Base-by-base conservation (phyloP, 2,797 vertebrate genomes). In the Spatula clypeata region DNA sequence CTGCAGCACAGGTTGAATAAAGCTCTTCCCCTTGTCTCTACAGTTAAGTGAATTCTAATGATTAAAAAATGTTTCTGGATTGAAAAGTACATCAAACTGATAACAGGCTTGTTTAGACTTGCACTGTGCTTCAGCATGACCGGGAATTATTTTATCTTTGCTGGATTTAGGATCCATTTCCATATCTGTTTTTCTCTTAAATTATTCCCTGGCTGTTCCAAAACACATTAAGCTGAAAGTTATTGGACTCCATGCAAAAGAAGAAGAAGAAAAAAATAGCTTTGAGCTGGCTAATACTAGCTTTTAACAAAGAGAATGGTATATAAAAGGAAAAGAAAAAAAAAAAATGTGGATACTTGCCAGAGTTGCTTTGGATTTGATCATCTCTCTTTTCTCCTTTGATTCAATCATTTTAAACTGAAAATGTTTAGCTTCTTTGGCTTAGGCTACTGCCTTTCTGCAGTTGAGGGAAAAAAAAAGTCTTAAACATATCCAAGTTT, bases 311-410 rank as follows among this genome's bases (percentile, higher is more conserved):
- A 73, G 12, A 47, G 45, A 94, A 26, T 29, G 17, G 34, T 74
- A 15, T 67, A 81, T 64, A 42, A 89, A 67, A 91, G 57, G 32
- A 62, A 73, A 44, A 85, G 3, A 32, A 67, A 84, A 67, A 38
- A n/a, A 44, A 45, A 76, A 24, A 19, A 10, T 34, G 10, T n/a
- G 31, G 38, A 51, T 38, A 49, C 13, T 86, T 95, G 86, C 58
- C 73, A 73, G 47, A 49, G 34, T 70, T 79, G 32, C 66, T 93
- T 96, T 94, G 66, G 79, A 73, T 79, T 84, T 64, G 40, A 66
- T 88, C 36, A 64, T 70, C 55, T 81, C 45, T 69, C 14, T 90
- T 90, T 90, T 51, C 26, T 80, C 51, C 45, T 65, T 32, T 57
- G 14, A 24, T 84, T 81, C 54, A 79, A 13, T 76, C 83, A 86